phyloP scores from a whole-genome alignment of 1,140 invertebrate genomes.

The Colletes gigas region DNA sequence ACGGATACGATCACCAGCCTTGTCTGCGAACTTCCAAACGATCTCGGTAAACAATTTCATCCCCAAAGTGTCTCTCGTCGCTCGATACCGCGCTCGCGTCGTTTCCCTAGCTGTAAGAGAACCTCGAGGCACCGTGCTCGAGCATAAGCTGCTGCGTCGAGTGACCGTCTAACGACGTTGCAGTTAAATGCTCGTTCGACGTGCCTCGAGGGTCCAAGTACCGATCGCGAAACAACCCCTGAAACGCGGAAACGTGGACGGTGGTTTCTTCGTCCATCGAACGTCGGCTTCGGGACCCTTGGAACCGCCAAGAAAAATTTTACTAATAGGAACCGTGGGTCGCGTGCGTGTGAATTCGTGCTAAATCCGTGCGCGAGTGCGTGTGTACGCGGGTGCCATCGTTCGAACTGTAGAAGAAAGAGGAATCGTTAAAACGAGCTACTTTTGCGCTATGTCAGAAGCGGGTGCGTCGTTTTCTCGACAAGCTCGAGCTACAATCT shows the following conservation, averaged over 20 bases:
- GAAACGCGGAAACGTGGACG: neutral
- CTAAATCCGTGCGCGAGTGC: slow-evolving; percentile 25
- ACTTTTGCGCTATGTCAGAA: slow-evolving; percentile 36
- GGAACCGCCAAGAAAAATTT: slow-evolving; percentile 7
- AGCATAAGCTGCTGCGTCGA: slow-evolving; percentile 39
- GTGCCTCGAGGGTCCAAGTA: neutral
- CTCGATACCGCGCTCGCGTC: neutral
- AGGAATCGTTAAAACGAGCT: slow-evolving; percentile 42
- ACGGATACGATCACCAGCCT: neutral
- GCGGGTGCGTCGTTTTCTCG: slow-evolving; percentile 33
- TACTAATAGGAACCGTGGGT: slow-evolving; percentile 47
- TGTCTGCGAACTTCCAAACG: neutral
- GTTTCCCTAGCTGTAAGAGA: neutral
- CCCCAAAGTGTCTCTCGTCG: neutral
- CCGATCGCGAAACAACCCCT: neutral
- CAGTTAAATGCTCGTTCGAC: slow-evolving; percentile 34
- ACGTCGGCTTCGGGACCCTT: neutral
- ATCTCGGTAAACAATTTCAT: neutral
- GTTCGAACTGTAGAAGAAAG: slow-evolving; percentile 34
- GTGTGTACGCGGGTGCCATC: slow-evolving; percentile 14
- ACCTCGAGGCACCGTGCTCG: neutral
- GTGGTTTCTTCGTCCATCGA: neutral
- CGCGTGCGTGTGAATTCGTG: slow-evolving; percentile 34
- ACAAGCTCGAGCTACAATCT: slow-evolving; percentile 46
- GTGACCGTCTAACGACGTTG: slow-evolving; percentile 47